Base-by-base conservation (phyloP, 1,140 invertebrate species). In the Drosophila navojoa region DNA sequence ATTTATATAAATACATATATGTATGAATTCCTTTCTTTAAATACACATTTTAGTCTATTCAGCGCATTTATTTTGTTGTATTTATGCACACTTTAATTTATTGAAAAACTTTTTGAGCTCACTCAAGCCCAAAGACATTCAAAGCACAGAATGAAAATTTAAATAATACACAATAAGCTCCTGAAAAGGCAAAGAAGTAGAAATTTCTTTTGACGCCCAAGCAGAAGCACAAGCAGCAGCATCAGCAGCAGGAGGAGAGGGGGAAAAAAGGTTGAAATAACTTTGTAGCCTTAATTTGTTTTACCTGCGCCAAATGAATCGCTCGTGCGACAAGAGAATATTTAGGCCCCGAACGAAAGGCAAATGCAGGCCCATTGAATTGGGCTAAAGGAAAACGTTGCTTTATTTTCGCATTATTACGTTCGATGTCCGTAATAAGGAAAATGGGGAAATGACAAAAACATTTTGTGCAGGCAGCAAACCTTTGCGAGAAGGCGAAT, bases 321-420 rank as follows among this genome's bases (percentile, higher is more conserved):
- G 55, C 74, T 81, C 79, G 79, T 81, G 79, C 79, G 64, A 53
- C 75, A 69, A 50, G 50, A 59, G 60, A 81, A 77, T 73, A 50
- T 50, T 81, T 64, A 54, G 49, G 59, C 49, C 68, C 77, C 72
- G n/a, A 70, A 57, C 45, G 44, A 57, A 77, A 61, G 49, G 42
- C 54, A 64, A 69, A 50, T 58, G 62, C n/a, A 40, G 53, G 38
- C 40, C 40, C 11, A 58, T 52, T 27, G 27, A 71, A 32, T 15
- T 50, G 22, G 45, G 42, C 42, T 19, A 63, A 72, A 53, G 54
- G 61, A 60, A 81, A 72, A 25, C 27, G 45, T 29, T 55, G 55
- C 40, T 72, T 59, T 54, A 60, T 68, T 13, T 49, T 45, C 29
- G 32, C 54, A 54, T 54, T 72, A 53, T 59, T 67, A 60, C 49